A percentile compares a stretch with the other conserved stretches of the same genome.
These are phyloP conservation scores for Budorcas taxicolor DNA, from an alignment of 2,113 vertebrate genomes.

Conservation along the genomic window DNA sequence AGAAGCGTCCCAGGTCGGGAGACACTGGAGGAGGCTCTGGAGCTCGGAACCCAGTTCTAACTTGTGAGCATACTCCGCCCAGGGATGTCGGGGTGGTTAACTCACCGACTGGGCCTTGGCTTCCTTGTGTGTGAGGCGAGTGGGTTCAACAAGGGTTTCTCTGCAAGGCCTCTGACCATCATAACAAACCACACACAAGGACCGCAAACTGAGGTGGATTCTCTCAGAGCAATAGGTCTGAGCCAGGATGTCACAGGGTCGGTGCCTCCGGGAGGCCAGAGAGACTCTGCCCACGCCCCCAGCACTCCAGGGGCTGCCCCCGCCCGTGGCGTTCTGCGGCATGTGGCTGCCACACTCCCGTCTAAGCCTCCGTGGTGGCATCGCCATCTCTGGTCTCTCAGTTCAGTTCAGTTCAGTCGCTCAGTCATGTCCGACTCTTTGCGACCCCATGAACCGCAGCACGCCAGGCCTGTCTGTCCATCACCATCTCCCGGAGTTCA, in stretches of 20 bases:
- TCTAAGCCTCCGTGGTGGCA: accelerated
- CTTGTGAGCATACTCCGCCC: background rate
- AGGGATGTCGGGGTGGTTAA: accelerated
- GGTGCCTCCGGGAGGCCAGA: background rate
- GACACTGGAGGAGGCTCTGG: background rate
- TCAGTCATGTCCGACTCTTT: too few species aligned
- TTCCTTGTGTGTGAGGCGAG: background rate
- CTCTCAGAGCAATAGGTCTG: background rate
- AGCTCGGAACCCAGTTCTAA: too few species aligned
- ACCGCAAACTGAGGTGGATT: background rate
- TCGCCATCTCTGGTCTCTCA: background rate
- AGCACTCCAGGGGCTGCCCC: background rate
- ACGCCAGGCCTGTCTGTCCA: too few species aligned
- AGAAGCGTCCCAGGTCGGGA: accelerated
- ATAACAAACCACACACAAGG: accelerated
- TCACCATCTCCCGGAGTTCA: too few species aligned
- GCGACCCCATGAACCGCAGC: too few species aligned
- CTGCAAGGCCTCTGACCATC: background rate
- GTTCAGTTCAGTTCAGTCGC: too few species aligned
- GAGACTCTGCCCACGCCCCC: accelerated
- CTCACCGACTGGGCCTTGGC: background rate
- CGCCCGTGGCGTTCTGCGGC: accelerated
- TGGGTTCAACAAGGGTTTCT: background rate
- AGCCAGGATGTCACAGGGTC: background rate
- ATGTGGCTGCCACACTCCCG: accelerated